Base-by-base conservation (phyloP, 2,797 vertebrate genomes). In the Gymnopithys bicolor region DNA sequence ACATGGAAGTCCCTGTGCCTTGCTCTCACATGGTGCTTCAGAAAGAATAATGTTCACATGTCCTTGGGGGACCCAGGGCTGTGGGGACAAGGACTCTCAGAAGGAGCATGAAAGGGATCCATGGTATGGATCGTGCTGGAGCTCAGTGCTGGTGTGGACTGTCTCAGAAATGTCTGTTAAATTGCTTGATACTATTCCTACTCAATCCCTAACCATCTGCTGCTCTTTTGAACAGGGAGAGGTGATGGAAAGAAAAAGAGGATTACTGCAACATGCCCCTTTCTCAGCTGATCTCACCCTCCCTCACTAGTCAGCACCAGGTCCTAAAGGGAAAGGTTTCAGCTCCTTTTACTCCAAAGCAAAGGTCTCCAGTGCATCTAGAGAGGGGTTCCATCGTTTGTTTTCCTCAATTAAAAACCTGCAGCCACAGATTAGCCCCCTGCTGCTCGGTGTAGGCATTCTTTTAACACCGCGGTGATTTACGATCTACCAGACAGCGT, bases 371-470 rank as follows among this genome's bases (percentile, higher is more conserved):
- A 96, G 91, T 19, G 91, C 49, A 94, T 91, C 91, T 91, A 96
- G 64, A 84, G 84, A 94, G 53, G 51, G 83, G 78, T 92, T 97
- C 94, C 78, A 48, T 92, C 2, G 1, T 96, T 97, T 97, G 80
- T 94, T 98, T 97, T 93, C 93, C 93, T 97, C 90, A 97, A 91
- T 97, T 97, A 97, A 97, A 96, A 94, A 94, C 74, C 83, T 87
- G 84, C 80, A 94, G 95, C 93, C 89, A 94, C 76, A 96, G 94
- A 95, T 96, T 92, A 95, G 90, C 73, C 96, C 77, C 96, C 94
- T 60, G 88, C 85, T 96, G 82, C 86, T 91, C 58, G 3, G 80
- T 3, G 48, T 45, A 84, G 70, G 77, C 75, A 94, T 94, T 91
- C 77, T 90, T 90, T 92, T 77, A 96, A 55, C 77, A 73, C n/a